Base-by-base conservation (phyloP, 2,797 vertebrate genomes). In the Acrossocheilus wenchowensis region DNA sequence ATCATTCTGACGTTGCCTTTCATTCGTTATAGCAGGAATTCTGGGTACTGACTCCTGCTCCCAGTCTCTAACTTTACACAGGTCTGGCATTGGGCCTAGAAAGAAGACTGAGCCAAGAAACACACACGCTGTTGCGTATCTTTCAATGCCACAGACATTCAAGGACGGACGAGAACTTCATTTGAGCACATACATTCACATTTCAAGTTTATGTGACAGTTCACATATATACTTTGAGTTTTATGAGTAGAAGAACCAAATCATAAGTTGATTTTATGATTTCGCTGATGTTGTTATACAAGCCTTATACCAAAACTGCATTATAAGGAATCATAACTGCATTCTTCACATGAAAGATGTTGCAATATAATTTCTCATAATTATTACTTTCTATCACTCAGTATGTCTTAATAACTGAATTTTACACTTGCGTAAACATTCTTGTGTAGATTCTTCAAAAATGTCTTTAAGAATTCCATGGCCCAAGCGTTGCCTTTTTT, bases 81-180 rank as follows among this genome's bases (percentile, higher is more conserved):
- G 79, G 39, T 43, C 79, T 89, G 88, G 88, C 86, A 79, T n/a
- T 39, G 26, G 74, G 88, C 88, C 86, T 87, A 71, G 52, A 85
- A 23, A 85, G 43, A 34, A 75, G 66, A 66, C 36, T 10, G 48
- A 68, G 82, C 82, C 79, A 83, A 87, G 82, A 80, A 66, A 69
- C 26, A 81, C 69, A 74, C 78, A 23, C 68, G 48, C 75, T 68
- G 69, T 23, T 74, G 17, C 6, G 15, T 30, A 19, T 81, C 79
- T 77, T 36, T 81, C 57, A 39, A 66, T 74, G 79, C 64, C 78
- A 39, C 54, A 74, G 69, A 81, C n/a, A 41, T 87, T 78, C 73
- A 68, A 87, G 86, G 81, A 86, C 48, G 62, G 68, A 69, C 57
- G 21, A 74, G 48, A 75, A 72, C 82, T 78, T 52, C 26, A 84